phyloP scores from a whole-genome alignment of 2,797 vertebrate species.

The Sebastes wilsoni region DNA sequence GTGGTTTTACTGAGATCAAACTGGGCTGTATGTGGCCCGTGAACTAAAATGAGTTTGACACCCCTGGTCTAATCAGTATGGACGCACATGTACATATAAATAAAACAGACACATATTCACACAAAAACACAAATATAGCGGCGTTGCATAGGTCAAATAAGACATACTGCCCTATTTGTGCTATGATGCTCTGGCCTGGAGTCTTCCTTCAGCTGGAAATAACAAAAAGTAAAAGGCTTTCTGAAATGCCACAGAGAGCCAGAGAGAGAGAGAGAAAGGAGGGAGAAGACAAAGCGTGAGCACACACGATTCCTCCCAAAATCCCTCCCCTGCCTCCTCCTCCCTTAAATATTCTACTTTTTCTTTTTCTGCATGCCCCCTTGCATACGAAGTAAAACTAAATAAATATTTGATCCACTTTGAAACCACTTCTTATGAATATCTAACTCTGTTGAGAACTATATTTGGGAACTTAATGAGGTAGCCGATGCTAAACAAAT shows the following conservation, averaged over 20 bases:
- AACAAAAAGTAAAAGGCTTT: slow-evolving; percentile 12
- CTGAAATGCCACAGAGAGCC: slow-evolving; percentile 20
- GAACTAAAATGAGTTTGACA: too few relatives aligned
- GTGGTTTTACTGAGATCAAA: too few relatives aligned
- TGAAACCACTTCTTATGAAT: slow-evolving; percentile 56
- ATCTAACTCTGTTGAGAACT: slow-evolving; percentile 35
- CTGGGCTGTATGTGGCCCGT: too few relatives aligned
- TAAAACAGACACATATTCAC: not conserved
- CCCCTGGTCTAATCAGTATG: not conserved
- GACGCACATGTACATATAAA: not conserved
- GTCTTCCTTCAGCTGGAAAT: slow-evolving; percentile 14
- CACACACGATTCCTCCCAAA: slow-evolving; percentile 8
- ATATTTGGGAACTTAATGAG: slow-evolving; percentile 64
- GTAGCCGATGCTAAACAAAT: slow-evolving; percentile 50
- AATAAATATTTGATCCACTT: slow-evolving; percentile 62
- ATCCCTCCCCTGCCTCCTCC: not conserved
- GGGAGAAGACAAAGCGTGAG: not conserved
- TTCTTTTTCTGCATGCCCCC: not conserved
- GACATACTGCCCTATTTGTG: slow-evolving; percentile 8
- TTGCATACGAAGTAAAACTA: slow-evolving; percentile 34
- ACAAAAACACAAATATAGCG: not conserved
- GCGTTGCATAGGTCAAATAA: not conserved
- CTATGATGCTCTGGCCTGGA: not conserved
- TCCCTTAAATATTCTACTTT: slow-evolving; percentile 24
- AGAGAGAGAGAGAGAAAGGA: not conserved